Conservation (phyloP, 2,888 invertebrate genomes). For the Caenorhabditis uteleia region DNA sequence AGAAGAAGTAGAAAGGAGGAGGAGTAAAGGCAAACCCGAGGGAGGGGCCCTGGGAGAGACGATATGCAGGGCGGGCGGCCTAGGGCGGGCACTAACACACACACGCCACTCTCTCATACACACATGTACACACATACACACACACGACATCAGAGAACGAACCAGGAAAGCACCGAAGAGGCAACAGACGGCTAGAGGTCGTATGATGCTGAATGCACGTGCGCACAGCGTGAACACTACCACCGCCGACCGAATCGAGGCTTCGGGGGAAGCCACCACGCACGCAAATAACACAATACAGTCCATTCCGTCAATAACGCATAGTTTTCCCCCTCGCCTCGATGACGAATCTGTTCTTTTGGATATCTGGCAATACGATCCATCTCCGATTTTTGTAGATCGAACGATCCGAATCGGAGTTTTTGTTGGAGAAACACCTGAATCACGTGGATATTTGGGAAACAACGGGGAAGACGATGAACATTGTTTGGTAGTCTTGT, state of each 20-base stretch:
- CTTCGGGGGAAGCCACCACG: conserved; percentile 26
- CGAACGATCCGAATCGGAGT: no score
- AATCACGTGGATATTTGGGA: conserved; percentile 13
- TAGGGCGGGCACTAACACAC: conserved; percentile 28
- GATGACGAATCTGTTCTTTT: no score
- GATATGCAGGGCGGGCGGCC: conserved; percentile 35
- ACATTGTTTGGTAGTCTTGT: conserved; percentile 23
- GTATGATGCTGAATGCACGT: conserved; percentile 30
- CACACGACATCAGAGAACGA: conserved; percentile 45
- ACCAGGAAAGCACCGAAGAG: conserved; percentile 37
- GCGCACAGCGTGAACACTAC: conserved; percentile 34
- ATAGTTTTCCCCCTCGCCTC: no score
- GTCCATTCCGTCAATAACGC: conserved; percentile 21
- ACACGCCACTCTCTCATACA: no score
- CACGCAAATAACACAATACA: conserved; percentile 34
- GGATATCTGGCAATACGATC: no score
- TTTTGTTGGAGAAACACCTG: conserved; percentile 22
- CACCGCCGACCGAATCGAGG: background rate
- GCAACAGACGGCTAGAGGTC: conserved; percentile 28
- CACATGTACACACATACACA: no score
- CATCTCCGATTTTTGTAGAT: no score
- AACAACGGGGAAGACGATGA: background rate
- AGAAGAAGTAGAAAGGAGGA: conserved; percentile 28
- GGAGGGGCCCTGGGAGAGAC: conserved; percentile 43
- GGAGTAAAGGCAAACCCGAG: conserved; percentile 33